Evolutionary conservation across 2,888 invertebrate species (phyloP), one percentile per base, ranked within the genome.

Genomic region (Netelia melanura): DNA sequence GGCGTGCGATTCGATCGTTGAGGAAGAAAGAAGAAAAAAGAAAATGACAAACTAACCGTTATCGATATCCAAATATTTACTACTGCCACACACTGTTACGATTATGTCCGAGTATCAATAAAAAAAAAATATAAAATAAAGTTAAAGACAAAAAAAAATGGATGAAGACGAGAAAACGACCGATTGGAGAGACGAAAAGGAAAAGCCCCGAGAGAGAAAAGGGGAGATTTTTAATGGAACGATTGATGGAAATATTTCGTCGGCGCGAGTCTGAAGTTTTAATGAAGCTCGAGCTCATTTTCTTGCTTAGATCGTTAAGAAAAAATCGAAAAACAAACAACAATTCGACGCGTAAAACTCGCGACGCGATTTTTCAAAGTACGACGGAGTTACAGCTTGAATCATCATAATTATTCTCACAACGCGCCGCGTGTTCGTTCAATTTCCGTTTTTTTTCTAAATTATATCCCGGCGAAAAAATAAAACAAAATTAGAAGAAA

Each of bases 21-120:
- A 10, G 30, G 1, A 62, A 62, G 14, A 65, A 64, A 23, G 30
- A 10, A 25, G 17, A 56, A 64, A 74, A 67, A 76, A 67, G 23
- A 65, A 82, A 79, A 44, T 43, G 79, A 80, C 72, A 30, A 72
- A 81, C 67, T 85, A 83, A 87, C 62, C 82, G 83, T 87, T 84
- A 87, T 81, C 81, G 80, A 85, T 81, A 86, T 88, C 85, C 76
- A 85, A 86, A 88, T 84, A 87, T 83, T 81, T 83, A 86, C 84
- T 86, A 87, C 87, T 88, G 87, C 87, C 87, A 85, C 85, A 71
- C 68, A 87, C 80, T 79, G 85, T 88, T 87, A 87, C 86, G 82
- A 86, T 88, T 85, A 87, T 87, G 76, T 85, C 81, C 84, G 81
- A 86, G 83, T 82, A 81, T 84, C 65, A 81, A 85, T 82, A 78